A percentile compares a stretch with the other conserved stretches of the same genome.
phyloP scores from a whole-genome alignment of 2,113 vertebrate genomes.

The Genyomyrus donnyi region DNA sequence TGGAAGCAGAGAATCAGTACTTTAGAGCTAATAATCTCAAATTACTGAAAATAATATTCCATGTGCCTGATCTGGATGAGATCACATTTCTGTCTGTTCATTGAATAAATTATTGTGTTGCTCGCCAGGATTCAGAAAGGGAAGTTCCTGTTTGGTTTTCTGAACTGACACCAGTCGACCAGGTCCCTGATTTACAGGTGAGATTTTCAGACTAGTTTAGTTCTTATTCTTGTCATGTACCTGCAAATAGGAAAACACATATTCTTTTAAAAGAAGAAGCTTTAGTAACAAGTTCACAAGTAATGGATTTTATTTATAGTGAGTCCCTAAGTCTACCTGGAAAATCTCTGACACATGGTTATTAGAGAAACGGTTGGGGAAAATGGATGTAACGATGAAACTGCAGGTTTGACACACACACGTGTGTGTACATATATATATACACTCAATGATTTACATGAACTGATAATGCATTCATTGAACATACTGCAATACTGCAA shows the following conservation, averaged over 20 bases:
- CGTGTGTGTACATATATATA: no score
- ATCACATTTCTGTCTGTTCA: background rate
- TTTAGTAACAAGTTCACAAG: background rate
- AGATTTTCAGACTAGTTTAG: slow-evolving; percentile 31
- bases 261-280: background rate
- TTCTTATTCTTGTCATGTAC: background rate
- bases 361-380: background rate
- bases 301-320: background rate
- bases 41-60: background rate
- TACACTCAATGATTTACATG: background rate
- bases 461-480: background rate
- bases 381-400: background rate
- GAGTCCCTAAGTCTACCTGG: background rate
- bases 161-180: slow-evolving; percentile 67
- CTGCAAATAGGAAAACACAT: background rate
- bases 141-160: slow-evolving; percentile 81
- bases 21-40: background rate
- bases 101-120: background rate
- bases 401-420: background rate
- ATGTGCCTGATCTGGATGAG: background rate
- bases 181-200: slow-evolving; percentile 66
- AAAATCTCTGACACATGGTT: background rate
- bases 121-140: slow-evolving; percentile 69
- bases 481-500: background rate
- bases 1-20: background rate